Evolutionary conservation across 2,888 invertebrate species (phyloP).

Genomic region (Meteorus cinctellus): DNA sequence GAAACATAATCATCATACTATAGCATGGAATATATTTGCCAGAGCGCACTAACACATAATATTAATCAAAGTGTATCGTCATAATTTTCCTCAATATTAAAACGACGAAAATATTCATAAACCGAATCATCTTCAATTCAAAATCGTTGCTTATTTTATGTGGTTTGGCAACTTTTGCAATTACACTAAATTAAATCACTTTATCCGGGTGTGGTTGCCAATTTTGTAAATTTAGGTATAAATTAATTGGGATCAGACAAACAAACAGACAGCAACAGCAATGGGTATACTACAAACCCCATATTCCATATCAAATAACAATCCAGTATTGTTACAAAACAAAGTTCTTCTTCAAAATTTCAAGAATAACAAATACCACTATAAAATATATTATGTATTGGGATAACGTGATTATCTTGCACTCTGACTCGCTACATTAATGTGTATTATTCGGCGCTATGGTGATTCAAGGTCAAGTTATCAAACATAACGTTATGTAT

Average conservation of each 20-base stretch:
- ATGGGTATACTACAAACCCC: not conserved
- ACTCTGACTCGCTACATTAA: constrained; percentile 53
- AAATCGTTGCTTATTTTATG: constrained; percentile 33
- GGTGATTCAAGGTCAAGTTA: constrained; percentile 50
- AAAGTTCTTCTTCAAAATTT: not conserved
- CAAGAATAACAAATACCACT: not conserved
- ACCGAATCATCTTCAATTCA: not conserved
- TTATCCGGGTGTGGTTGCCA: constrained; percentile 47
- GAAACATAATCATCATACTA: not conserved
- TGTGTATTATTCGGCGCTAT: constrained; percentile 39
- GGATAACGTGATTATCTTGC: constrained; percentile 51
- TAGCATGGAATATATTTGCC: not conserved
- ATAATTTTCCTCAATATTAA: not conserved
- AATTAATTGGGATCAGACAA: not conserved
- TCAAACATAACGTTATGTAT: constrained; percentile 44
- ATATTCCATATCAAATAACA: not conserved
- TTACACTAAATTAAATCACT: constrained; percentile 37
- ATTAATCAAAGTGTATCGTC: not conserved
- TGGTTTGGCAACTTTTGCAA: constrained; percentile 48
- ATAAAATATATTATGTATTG: constrained; percentile 45
- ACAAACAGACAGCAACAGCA: not conserved
- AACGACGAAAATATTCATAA: not conserved
- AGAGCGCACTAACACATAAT: not conserved
- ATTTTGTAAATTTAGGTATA: constrained; percentile 35
- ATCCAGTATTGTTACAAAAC: constrained; percentile 24